phyloP scores from a whole-genome alignment of 2,888 invertebrate species.

The Cerastis rubricosa region DNA sequence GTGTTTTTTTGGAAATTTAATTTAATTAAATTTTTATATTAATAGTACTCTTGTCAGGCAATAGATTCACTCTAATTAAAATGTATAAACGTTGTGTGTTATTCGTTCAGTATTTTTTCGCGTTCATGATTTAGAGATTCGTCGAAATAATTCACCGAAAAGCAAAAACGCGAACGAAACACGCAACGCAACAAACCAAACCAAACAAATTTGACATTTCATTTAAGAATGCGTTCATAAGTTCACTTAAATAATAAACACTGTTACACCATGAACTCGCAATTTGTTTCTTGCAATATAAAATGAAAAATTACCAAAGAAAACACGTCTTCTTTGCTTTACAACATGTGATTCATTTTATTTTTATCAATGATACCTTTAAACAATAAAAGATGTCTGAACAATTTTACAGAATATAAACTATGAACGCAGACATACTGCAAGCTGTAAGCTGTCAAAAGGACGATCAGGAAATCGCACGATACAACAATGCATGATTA shows the following conservation, averaged over 20 bases:
- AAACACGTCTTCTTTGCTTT: too few species aligned
- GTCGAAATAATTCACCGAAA: background rate
- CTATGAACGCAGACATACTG: conserved; percentile 18
- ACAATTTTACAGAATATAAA: background rate
- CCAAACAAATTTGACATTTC: conserved; percentile 31
- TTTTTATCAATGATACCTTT: background rate
- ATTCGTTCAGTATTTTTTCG: background rate
- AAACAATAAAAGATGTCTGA: background rate
- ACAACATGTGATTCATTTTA: background rate
- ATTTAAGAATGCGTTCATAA: background rate
- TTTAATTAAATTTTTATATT: background rate
- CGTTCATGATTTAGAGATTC: background rate
- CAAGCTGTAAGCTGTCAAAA: background rate
- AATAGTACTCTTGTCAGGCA: background rate
- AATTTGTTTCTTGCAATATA: background rate
- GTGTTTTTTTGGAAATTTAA: background rate
- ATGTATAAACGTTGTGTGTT: background rate
- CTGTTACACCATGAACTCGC: too few species aligned
- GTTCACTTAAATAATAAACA: background rate
- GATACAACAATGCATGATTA: background rate
- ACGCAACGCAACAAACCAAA: background rate
- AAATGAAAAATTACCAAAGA: background rate
- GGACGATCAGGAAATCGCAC: background rate
- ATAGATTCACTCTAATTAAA: background rate
- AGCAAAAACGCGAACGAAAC: background rate